phyloP scores from a whole-genome alignment of 2,113 vertebrate genomes.

The Ahaetulla prasina region DNA sequence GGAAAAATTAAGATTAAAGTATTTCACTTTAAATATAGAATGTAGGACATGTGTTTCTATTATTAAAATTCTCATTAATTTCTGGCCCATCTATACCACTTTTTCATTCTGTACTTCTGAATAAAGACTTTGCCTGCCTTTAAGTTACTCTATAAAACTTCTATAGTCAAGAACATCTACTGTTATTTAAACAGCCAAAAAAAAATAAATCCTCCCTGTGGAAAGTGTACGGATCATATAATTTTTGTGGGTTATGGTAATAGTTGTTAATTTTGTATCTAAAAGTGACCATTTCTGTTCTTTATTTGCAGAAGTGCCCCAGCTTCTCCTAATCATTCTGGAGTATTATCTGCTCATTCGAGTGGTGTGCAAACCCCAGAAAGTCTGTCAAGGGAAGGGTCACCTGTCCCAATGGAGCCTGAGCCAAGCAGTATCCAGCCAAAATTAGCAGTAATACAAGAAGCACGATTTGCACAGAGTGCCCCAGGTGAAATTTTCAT shows the following conservation, averaged over 20 bases:
- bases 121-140: neutral
- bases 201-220: slow-evolving; percentile 48
- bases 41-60: neutral
- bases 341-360: slow-evolving; percentile 91
- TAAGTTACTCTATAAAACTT: slow-evolving; percentile 22
- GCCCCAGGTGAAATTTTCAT: slow-evolving; percentile 76
- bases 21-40: neutral
- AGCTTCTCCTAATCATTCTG: slow-evolving; percentile 93
- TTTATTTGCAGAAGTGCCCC: slow-evolving; percentile 86
- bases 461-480: slow-evolving; percentile 93
- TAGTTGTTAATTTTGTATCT: neutral
- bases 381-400: slow-evolving; percentile 94
- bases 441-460: slow-evolving; percentile 92
- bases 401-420: slow-evolving; percentile 88
- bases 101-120: neutral
- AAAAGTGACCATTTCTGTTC: slow-evolving; percentile 56
- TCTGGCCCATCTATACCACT: neutral
- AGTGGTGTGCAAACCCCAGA: slow-evolving; percentile 97
- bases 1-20: neutral
- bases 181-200: slow-evolving; percentile 27
- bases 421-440: slow-evolving; percentile 84
- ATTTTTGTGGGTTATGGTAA: neutral
- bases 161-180: neutral
- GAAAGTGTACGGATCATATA: slow-evolving; percentile 12
- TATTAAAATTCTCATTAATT: neutral